These are phyloP conservation scores for Tretioscincus oriximinensis DNA, from an alignment of 2,113 vertebrate genomes.

Conservation along the genomic window DNA sequence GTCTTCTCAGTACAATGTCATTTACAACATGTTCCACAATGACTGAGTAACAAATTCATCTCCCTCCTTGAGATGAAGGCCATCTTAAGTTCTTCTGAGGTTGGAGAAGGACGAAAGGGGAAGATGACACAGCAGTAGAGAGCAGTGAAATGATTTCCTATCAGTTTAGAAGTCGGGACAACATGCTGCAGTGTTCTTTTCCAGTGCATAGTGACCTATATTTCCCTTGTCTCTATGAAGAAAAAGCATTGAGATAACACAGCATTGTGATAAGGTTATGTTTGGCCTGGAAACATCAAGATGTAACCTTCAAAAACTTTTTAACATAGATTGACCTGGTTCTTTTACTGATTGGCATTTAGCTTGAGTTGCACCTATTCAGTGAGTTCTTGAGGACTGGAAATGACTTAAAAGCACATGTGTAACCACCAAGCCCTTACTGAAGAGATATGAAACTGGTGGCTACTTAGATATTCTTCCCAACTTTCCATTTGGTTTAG, in stretches of 20 bases:
- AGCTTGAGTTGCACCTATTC: background rate
- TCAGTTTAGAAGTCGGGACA: background rate
- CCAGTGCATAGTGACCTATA: background rate
- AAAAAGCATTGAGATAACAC: background rate
- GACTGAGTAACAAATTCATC: background rate
- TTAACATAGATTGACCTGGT: background rate
- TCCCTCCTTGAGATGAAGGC: background rate
- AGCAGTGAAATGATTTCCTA: conserved; percentile 21
- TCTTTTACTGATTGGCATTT: background rate
- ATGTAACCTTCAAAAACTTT: background rate
- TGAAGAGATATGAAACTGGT: too few relatives aligned
- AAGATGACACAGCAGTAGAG: conserved; percentile 11
- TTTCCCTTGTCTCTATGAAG: background rate
- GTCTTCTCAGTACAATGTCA: too few relatives aligned
- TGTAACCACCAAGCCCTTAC: too few relatives aligned
- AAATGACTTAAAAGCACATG: too few relatives aligned
- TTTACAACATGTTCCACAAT: background rate
- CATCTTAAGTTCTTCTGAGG: background rate
- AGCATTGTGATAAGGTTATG: background rate
- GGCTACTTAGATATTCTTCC: too few relatives aligned
- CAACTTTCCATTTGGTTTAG: too few relatives aligned
- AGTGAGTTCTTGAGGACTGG: too few relatives aligned
- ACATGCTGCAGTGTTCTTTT: background rate
- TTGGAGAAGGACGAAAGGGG: background rate
- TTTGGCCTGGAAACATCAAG: background rate